A percentile compares a stretch with the other conserved stretches of the same genome.
Evolutionary conservation across 2,888 invertebrate genomes (phyloP).

Genomic region (Idaea aversata): DNA sequence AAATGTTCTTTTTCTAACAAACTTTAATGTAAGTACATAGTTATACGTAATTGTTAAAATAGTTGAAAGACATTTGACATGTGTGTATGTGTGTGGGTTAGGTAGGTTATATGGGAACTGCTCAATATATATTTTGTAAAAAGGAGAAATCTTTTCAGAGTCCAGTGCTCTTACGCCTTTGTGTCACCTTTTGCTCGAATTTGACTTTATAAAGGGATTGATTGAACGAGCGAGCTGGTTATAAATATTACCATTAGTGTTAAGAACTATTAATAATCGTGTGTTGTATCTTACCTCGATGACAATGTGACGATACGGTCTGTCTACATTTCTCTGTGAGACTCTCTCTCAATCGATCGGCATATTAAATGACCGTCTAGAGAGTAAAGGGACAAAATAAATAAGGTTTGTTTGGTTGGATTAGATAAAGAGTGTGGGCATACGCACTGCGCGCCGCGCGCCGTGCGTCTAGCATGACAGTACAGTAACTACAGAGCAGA

Average conservation of each 20-base stretch:
- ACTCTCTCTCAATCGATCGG: conserved; percentile 81
- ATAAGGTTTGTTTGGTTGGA: conserved; percentile 74
- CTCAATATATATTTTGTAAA: conserved; percentile 14
- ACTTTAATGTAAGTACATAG: background rate
- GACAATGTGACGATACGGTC: conserved; percentile 76
- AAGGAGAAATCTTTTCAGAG: conserved; percentile 6
- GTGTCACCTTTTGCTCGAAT: conserved; percentile 9
- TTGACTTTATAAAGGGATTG: background rate
- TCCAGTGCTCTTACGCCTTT: conserved; percentile 13
- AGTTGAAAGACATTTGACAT: conserved; percentile 15
- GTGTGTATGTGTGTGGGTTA: conserved; percentile 18
- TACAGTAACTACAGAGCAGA: conserved; percentile 80
- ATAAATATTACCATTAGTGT: conserved; percentile 40
- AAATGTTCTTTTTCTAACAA: conserved; percentile 4
- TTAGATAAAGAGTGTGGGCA: conserved; percentile 62
- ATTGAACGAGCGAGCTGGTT: conserved; percentile 10
- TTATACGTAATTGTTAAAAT: conserved; percentile 6
- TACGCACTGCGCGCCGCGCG: conserved; percentile 56
- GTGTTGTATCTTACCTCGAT: conserved; percentile 75
- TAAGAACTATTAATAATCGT: conserved; percentile 58
- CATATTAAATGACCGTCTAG: conserved; percentile 85
- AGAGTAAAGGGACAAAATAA: conserved; percentile 83
- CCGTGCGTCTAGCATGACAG: conserved; percentile 70
- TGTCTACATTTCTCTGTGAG: conserved; percentile 81
- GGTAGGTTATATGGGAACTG: conserved; percentile 23